Conservation (phyloP, 2,797 vertebrate genomes). For the Brachyrhaphis roseni region DNA sequence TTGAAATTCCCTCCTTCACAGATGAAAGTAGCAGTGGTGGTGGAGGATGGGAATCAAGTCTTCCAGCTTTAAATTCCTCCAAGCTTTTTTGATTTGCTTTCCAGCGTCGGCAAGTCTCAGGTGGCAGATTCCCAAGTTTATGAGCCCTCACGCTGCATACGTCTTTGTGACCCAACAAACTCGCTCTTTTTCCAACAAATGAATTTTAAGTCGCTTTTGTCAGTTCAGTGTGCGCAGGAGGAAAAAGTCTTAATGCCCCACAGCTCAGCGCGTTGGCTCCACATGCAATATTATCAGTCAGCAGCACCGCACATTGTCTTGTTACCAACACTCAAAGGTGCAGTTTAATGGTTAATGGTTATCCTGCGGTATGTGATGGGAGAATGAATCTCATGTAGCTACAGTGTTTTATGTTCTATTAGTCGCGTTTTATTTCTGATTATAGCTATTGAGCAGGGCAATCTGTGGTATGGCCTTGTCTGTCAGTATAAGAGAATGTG, state of each 20-base stretch:
- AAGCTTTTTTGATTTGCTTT: constrained; percentile 72
- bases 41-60: constrained; percentile 65
- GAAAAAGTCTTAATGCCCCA: constrained; percentile 43
- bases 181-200: constrained; percentile 48
- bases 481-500: constrained; percentile 65
- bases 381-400: constrained; percentile 73
- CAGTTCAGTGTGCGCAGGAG: constrained; percentile 37
- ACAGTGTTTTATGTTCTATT: constrained; percentile 68
- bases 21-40: constrained; percentile 57
- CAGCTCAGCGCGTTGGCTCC: constrained; percentile 51
- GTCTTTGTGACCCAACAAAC: constrained; percentile 61
- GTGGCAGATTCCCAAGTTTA: constrained; percentile 76
- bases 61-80: constrained; percentile 76
- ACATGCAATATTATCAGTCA: constrained; percentile 59
- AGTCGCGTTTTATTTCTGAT: constrained; percentile 57
- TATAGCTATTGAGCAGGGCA: constrained; percentile 55
- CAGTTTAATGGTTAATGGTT: constrained; percentile 63
- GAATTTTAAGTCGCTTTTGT: constrained; percentile 56
- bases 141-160: constrained; percentile 56
- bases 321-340: constrained; percentile 67
- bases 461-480: constrained; percentile 59
- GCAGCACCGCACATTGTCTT: constrained; percentile 69
- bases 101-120: constrained; percentile 74
- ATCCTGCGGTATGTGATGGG: constrained; percentile 67
- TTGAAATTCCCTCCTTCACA: constrained; percentile 61